Percentiles rank a stretch among this genome's conserved stretches.
These are phyloP conservation scores for Chaenogobius annularis DNA, from an alignment of 2,113 vertebrate species.

Conservation along the genomic window DNA sequence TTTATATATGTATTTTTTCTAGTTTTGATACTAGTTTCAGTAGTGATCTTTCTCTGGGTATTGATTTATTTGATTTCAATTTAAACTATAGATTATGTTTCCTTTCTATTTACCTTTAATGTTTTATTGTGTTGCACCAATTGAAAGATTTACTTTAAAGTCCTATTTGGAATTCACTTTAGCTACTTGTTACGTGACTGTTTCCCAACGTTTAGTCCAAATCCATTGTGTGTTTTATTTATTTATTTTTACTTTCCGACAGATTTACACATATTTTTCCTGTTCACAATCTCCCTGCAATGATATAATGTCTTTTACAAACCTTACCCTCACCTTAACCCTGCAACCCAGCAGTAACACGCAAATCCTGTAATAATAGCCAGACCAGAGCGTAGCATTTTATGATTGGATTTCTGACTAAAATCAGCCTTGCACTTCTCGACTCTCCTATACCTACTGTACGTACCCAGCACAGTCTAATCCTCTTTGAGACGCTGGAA, in stretches of 20 bases:
- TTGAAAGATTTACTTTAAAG: too few species aligned
- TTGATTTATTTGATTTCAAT: too few species aligned
- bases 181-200: too few species aligned
- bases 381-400: conserved; percentile 34
- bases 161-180: too few species aligned
- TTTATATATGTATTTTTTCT: too few species aligned
- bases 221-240: background rate
- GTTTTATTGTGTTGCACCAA: too few species aligned
- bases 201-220: background rate
- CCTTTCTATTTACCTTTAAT: too few species aligned
- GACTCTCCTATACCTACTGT: background rate
- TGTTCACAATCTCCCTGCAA: background rate
- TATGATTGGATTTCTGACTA: conserved; percentile 48
- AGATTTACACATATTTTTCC: background rate
- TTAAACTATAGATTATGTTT: too few species aligned
- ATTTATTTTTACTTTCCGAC: too few species aligned
- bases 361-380: conserved; percentile 32
- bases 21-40: too few species aligned
- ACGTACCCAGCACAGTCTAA: conserved; percentile 7
- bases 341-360: conserved; percentile 4
- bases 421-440: conserved; percentile 45
- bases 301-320: background rate
- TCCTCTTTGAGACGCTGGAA: conserved; percentile 17
- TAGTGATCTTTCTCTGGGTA: too few species aligned
- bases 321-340: background rate